Percentiles rank a stretch among this genome's conserved stretches.
These are phyloP conservation scores for Monochamus alternatus DNA, from an alignment of 2,888 invertebrate species.

Conservation along the genomic window DNA sequence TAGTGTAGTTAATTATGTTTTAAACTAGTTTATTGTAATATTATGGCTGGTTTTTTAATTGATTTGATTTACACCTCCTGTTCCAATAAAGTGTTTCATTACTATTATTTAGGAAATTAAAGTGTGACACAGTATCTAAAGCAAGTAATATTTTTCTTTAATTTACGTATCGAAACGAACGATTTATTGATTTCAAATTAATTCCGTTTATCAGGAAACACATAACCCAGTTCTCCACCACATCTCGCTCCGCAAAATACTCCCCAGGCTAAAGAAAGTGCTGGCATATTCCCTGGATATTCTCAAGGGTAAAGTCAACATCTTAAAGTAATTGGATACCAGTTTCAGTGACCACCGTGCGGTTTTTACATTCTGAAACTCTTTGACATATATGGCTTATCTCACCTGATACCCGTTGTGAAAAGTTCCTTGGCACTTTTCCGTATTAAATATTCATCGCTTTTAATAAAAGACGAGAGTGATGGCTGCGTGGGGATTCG, in stretches of 20 bases:
- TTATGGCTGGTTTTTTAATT: no score
- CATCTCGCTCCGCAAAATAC: neutral
- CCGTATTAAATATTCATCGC: constrained; percentile 19
- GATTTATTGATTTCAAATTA: neutral
- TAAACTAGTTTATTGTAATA: no score
- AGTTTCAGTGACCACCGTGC: constrained; percentile 18
- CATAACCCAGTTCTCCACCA: neutral
- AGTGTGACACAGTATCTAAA: neutral
- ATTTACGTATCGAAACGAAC: neutral
- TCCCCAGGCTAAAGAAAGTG: constrained; percentile 1
- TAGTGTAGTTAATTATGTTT: no score
- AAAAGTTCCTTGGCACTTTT: neutral
- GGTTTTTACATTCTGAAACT: constrained; percentile 28
- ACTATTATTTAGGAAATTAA: no score
- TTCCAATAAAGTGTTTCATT: no score
- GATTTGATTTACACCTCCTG: no score
- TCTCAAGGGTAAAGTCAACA: constrained; percentile 21
- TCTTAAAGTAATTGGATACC: constrained; percentile 29
- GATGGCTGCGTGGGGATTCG: neutral
- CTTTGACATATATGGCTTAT: constrained; percentile 29
- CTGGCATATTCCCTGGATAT: constrained; percentile 15
- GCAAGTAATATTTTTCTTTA: neutral
- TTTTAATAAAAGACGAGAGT: constrained; percentile 12
- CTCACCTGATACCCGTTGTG: constrained; percentile 16
- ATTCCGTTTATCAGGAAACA: neutral